Conservation (phyloP, 2,113 vertebrate genomes). For the Cyprinodon variegatus region DNA sequence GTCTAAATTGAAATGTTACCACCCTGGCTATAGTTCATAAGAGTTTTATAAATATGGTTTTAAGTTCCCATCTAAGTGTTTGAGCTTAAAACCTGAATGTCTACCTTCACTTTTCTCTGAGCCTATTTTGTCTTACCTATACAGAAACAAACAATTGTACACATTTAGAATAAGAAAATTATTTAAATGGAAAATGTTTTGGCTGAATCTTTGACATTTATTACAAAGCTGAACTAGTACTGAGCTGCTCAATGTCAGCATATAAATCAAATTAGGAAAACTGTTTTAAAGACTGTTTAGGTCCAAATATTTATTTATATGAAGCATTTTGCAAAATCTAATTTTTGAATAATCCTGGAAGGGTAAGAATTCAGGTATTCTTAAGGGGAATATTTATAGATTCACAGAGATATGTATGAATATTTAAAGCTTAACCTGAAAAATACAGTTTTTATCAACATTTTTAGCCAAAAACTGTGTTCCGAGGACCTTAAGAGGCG, state of each 20-base stretch:
- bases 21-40: not conserved
- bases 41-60: too few relatives aligned
- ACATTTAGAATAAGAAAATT: too few relatives aligned
- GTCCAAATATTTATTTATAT: not conserved
- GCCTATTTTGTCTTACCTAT: too few relatives aligned
- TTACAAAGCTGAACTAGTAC: not conserved
- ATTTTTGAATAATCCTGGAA: not conserved
- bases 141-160: too few relatives aligned
- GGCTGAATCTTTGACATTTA: not conserved
- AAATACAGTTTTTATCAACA: not conserved
- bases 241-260: not conserved
- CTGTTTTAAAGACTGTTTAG: not conserved
- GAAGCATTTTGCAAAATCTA: not conserved
- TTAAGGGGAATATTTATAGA: not conserved
- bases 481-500: too few relatives aligned
- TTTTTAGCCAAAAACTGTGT: not conserved
- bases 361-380: not conserved
- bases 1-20: not conserved
- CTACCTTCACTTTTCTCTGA: too few relatives aligned
- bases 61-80: too few relatives aligned
- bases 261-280: not conserved
- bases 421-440: slow-evolving; percentile 13
- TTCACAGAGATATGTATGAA: not conserved
- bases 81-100: too few relatives aligned
- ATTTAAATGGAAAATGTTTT: not conserved